phyloP scores from a whole-genome alignment of 2,888 invertebrate genomes.

The Scrobipalpa costella region DNA sequence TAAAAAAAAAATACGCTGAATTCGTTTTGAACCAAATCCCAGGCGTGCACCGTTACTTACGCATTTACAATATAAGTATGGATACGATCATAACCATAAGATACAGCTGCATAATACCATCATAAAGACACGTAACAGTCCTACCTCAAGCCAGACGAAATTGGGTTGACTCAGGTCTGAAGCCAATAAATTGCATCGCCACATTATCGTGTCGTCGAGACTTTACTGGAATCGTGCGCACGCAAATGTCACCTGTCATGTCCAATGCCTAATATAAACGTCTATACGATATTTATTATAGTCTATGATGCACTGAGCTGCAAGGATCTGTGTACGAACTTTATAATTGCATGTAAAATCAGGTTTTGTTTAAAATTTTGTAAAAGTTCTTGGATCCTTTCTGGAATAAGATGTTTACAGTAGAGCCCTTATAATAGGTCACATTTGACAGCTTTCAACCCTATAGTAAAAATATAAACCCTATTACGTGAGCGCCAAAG shows the following conservation, averaged over 20 bases:
- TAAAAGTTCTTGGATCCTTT: no score
- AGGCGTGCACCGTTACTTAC: no score
- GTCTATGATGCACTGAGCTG: not conserved
- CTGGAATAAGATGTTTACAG: no score
- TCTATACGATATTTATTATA: slow-evolving; percentile 42
- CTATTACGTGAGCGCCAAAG: no score
- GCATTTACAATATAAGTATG: not conserved
- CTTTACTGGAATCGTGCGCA: slow-evolving; percentile 60
- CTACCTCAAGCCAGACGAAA: slow-evolving; percentile 17
- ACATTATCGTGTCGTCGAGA: slow-evolving; percentile 53
- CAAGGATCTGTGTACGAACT: not conserved
- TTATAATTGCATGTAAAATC: not conserved
- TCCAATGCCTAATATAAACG: slow-evolving; percentile 51
- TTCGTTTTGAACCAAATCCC: no score
- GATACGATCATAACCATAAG: slow-evolving; percentile 8
- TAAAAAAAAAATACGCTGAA: no score
- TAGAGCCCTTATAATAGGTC: no score
- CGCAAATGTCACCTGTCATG: slow-evolving; percentile 41
- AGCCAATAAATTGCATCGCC: slow-evolving; percentile 8
- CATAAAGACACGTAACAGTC: not conserved
- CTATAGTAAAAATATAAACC: no score
- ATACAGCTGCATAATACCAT: not conserved
- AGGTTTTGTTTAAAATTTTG: no score
- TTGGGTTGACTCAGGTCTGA: slow-evolving; percentile 8
- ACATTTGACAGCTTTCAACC: no score